These are phyloP conservation scores for Drosophila algonquin DNA, from an alignment of 2,888 invertebrate species.

Conservation along the genomic window DNA sequence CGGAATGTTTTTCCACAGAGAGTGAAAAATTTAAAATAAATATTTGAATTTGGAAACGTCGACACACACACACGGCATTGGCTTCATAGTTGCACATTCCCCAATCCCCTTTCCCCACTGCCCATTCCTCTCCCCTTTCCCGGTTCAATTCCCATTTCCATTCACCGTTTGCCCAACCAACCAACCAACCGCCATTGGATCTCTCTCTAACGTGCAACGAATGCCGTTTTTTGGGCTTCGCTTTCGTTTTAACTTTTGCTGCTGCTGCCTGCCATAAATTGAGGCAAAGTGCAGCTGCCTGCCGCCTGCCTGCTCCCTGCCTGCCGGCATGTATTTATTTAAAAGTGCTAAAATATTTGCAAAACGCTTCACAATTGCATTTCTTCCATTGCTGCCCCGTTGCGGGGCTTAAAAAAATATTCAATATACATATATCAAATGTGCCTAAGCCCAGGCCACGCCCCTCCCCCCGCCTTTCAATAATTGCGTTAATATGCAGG, in stretches of 20 bases:
- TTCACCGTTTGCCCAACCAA: conserved; percentile 13
- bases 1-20: background rate
- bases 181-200: background rate
- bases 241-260: conserved; percentile 61
- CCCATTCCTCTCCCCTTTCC: conserved; percentile 22
- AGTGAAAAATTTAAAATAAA: conserved; percentile 34
- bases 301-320: conserved; percentile 2
- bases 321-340: conserved; percentile 57
- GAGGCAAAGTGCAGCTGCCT: conserved; percentile 49
- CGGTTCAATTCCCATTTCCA: conserved; percentile 2
- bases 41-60: conserved; percentile 46
- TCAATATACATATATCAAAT: conserved; percentile 21
- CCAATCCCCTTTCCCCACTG: conserved; percentile 10
- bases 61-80: conserved; percentile 16
- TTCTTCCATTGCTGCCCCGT: conserved; percentile 22
- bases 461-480: conserved; percentile 11
- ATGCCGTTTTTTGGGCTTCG: conserved; percentile 35
- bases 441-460: conserved; percentile 17
- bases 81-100: conserved; percentile 20
- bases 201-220: conserved; percentile 24
- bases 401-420: conserved; percentile 17
- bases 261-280: conserved; percentile 62
- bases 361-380: conserved; percentile 65
- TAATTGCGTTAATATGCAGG: conserved; percentile 37
- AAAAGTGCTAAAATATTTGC: conserved; percentile 71